Evolutionary conservation across 2,797 vertebrate species (phyloP), one percentile per base, ranked within the genome.

Genomic region (Sebastes flavidus): DNA sequence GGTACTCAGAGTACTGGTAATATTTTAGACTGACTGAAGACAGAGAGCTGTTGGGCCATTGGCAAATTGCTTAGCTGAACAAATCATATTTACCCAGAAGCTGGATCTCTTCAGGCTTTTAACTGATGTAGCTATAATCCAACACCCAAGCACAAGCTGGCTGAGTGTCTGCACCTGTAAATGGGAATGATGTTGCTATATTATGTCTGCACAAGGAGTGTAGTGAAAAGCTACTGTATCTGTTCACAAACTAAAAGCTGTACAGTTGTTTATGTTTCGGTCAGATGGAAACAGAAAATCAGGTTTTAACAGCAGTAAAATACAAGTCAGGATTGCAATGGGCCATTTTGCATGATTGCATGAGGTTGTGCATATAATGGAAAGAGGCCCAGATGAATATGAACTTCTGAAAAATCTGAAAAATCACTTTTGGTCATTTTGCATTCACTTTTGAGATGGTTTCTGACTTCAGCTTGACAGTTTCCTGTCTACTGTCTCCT

Each of bases 21-120:
- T 84, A 83, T 85, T 82, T 90, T 82, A 77, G 71, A 82, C 22
- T 80, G 30, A 62, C 55, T 62, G 52, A 59, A 52, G 72, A 80
- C 20, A 78, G 30, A 75, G 46, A 60, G 54, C 54, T 65, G 10
- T 70, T 70, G 49, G 56, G 30, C 65, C 24, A 30, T 16, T 89
- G 85, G 70, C 60, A 77, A 70, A 79, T 67, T 65, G 62, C 16
- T 46, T 71, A 49, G 20, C 54, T 59, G 25, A 90, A 69, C 32
- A 81, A 42, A 82, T 79, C 65, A 8, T 52, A 68, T 46, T 73
- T 54, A 62, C 56, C 80, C 8, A 69, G 56, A 58, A 63, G 34
- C 67, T 66, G 1, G n/a, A 74, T 30, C 24, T 69, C 30, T 70
- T 72, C 34, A 73, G 24, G 55, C 30, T 75, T 80, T 84, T 81